phyloP scores from a whole-genome alignment of 1,140 invertebrate species.

The Monomorium pharaonis region DNA sequence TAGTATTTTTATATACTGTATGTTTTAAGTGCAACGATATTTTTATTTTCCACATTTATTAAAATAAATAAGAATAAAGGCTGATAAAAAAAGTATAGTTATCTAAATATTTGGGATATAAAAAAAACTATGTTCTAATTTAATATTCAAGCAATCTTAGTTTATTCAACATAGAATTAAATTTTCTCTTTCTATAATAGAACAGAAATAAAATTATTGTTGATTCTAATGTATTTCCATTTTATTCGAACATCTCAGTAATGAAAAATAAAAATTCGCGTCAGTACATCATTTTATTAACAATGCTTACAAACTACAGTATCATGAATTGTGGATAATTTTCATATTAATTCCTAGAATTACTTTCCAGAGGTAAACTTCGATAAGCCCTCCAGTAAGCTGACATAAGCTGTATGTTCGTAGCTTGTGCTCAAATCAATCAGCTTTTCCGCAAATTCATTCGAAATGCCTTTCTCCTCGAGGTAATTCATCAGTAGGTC shows the following conservation, averaged over 20 bases:
- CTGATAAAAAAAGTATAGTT: not conserved
- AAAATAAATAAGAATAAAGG: not conserved
- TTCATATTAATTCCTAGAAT: constrained; percentile 62
- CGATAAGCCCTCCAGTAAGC: constrained; percentile 93
- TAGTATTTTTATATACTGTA: no score
- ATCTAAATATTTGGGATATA: not conserved
- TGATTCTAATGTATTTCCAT: not conserved
- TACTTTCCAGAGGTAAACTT: constrained; percentile 92
- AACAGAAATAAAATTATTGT: not conserved
- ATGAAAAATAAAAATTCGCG: not conserved
- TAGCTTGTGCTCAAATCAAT: constrained; percentile 94
- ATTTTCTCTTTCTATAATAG: not conserved
- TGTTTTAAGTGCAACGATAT: not conserved
- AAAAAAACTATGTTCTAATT: not conserved
- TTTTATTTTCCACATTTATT: not conserved
- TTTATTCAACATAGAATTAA: not conserved
- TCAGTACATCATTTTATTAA: constrained; percentile 53
- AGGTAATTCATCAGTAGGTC: constrained; percentile 97
- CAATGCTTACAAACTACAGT: constrained; percentile 44
- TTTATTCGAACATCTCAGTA: not conserved
- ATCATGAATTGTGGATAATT: constrained; percentile 26
- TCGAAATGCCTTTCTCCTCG: constrained; percentile 96
- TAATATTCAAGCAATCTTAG: not conserved
- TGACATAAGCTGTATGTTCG: constrained; percentile 95
- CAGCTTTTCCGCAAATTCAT: constrained; percentile 95